phyloP scores from a whole-genome alignment of 2,888 invertebrate species.

The Xestia c-nigrum region DNA sequence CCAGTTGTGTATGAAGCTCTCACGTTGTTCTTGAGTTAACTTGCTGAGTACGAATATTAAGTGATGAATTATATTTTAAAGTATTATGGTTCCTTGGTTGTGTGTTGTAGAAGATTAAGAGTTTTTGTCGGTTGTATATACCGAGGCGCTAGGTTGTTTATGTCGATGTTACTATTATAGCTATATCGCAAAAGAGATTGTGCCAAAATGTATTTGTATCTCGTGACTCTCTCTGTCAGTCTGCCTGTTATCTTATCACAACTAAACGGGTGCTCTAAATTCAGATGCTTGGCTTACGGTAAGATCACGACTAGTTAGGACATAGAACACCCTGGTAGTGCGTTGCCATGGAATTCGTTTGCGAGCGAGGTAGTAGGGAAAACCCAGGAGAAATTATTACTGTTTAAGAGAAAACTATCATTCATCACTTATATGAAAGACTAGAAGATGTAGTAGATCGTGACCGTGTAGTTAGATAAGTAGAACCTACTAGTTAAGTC shows the following conservation, averaged over 20 bases:
- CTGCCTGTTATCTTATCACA: background rate
- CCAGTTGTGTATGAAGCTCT: constrained; percentile 76
- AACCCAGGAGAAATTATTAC: background rate
- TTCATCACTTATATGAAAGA: background rate
- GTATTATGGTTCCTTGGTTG: constrained; percentile 7
- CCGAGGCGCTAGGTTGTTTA: background rate
- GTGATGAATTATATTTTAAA: constrained; percentile 39
- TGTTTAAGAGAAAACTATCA: background rate
- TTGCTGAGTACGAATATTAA: constrained; percentile 52
- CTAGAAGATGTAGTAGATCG: background rate
- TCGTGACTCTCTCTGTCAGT: background rate
- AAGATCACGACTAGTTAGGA: background rate
- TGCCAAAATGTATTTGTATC: background rate
- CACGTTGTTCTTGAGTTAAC: constrained; percentile 64
- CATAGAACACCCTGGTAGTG: background rate
- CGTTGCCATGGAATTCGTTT: background rate
- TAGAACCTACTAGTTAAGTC: background rate
- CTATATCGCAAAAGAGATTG: background rate
- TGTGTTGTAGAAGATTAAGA: background rate
- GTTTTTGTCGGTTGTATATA: background rate
- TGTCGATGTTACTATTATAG: background rate
- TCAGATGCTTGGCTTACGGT: background rate
- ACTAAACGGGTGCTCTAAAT: background rate
- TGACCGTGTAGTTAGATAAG: background rate
- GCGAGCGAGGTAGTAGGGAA: background rate